A percentile compares a stretch with the other conserved stretches of the same genome.
phyloP scores from a whole-genome alignment of 2,113 vertebrate species.

The Datnioides undecimradiatus region DNA sequence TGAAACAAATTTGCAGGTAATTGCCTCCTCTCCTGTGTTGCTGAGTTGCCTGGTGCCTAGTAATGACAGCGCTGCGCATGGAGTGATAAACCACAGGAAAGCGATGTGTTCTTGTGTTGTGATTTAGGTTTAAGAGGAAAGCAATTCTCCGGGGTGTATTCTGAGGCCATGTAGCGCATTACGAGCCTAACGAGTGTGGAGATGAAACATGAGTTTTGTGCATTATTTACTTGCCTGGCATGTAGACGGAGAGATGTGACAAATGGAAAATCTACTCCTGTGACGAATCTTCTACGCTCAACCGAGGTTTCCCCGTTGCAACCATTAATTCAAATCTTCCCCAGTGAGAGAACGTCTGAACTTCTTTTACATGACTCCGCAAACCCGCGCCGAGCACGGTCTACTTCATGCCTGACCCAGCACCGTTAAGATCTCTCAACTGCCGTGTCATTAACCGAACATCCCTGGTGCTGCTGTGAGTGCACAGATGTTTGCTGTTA shows the following conservation, averaged over 20 bases:
- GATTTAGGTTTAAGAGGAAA: constrained; percentile 29
- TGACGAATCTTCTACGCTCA: constrained; percentile 12
- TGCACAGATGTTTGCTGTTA: background rate
- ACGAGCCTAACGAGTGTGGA: background rate
- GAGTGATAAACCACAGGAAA: constrained; percentile 53
- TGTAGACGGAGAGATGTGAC: background rate
- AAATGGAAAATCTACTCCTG: background rate
- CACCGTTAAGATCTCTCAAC: background rate
- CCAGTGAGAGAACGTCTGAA: too few relatives aligned
- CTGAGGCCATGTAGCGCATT: constrained; percentile 4
- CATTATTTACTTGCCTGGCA: background rate
- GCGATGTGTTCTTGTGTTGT: constrained; percentile 16
- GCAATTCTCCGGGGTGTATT: constrained; percentile 10
- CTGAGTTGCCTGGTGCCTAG: constrained; percentile 24
- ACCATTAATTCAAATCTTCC: background rate
- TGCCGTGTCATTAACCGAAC: constrained; percentile 20
- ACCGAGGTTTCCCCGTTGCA: background rate
- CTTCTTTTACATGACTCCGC: background rate
- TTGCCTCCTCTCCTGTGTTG: constrained; percentile 49
- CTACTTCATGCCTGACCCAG: background rate
- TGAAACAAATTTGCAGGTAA: constrained; percentile 70
- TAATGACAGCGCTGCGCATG: constrained; percentile 45
- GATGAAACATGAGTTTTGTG: background rate
- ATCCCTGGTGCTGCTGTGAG: background rate
- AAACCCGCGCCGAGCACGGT: background rate